Conservation (phyloP, 2,888 invertebrate species). For the Beris morrisii region DNA sequence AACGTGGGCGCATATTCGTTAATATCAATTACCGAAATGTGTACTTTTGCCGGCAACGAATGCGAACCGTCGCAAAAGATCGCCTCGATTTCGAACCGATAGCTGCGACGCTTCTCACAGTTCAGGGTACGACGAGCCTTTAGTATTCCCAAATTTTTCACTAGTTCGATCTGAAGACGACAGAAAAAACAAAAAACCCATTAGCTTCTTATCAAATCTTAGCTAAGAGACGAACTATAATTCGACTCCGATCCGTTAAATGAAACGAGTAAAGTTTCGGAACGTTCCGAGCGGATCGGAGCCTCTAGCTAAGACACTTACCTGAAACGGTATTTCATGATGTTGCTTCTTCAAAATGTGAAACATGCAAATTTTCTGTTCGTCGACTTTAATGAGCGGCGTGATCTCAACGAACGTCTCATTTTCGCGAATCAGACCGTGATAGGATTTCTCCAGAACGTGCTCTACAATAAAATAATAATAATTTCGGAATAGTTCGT, state of each 20-base stretch:
- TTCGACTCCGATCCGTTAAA: neutral
- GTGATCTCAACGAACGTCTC: slow-evolving; percentile 91
- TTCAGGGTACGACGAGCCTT: slow-evolving; percentile 82
- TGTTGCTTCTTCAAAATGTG: slow-evolving; percentile 89
- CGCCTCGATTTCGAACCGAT: slow-evolving; percentile 94
- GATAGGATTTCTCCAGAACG: slow-evolving; percentile 82
- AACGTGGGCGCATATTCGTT: slow-evolving; percentile 95
- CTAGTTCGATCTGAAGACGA: slow-evolving; percentile 64
- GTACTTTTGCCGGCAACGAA: slow-evolving; percentile 87
- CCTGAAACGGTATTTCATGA: slow-evolving; percentile 91
- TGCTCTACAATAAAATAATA: slow-evolving; percentile 46
- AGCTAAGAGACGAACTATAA: neutral
- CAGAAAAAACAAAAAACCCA: neutral
- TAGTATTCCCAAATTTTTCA: slow-evolving; percentile 77
- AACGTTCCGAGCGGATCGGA: neutral
- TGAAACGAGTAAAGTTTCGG: no score
- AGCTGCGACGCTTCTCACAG: slow-evolving; percentile 91
- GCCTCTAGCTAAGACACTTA: slow-evolving; percentile 48
- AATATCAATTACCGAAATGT: slow-evolving; percentile 93
- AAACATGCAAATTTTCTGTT: slow-evolving; percentile 82
- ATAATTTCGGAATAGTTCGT: no score
- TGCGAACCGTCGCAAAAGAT: slow-evolving; percentile 87
- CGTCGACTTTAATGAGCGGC: slow-evolving; percentile 83
- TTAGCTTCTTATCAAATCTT: neutral
- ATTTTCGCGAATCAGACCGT: slow-evolving; percentile 90